Percentiles rank a stretch among this genome's conserved stretches.
phyloP scores from a whole-genome alignment of 2,888 invertebrate genomes.

The Eupithecia vulgata region DNA sequence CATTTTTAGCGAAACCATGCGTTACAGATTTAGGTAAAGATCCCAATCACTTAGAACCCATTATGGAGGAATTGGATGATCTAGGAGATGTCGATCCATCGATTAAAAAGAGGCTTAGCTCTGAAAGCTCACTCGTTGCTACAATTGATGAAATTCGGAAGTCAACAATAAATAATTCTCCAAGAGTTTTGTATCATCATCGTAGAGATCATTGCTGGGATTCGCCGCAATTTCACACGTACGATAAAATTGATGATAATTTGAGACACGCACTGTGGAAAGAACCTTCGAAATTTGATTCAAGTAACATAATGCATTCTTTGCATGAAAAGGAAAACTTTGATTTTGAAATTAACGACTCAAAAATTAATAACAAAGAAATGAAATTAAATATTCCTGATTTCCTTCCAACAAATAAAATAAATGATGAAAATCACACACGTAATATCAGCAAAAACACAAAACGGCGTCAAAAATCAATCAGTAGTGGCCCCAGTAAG shows the following conservation, averaged over 20 bases:
- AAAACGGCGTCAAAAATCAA: constrained; percentile 61
- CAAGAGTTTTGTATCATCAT: constrained; percentile 82
- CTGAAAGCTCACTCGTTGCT: constrained; percentile 85
- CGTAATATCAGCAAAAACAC: constrained; percentile 58
- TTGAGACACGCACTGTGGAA: constrained; percentile 78
- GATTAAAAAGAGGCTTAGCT: constrained; percentile 74
- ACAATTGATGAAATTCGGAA: constrained; percentile 86
- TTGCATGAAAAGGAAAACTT: constrained; percentile 74
- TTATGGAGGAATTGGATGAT: constrained; percentile 84
- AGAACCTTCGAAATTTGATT: constrained; percentile 75
- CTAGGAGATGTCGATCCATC: constrained; percentile 73
- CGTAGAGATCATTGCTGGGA: constrained; percentile 81
- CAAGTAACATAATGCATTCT: constrained; percentile 75
- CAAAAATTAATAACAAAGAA: constrained; percentile 67
- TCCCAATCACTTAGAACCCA: constrained; percentile 81
- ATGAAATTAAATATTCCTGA: constrained; percentile 42
- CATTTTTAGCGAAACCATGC: constrained; percentile 84
- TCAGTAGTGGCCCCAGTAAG: constrained; percentile 51
- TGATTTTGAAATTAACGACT: constrained; percentile 45
- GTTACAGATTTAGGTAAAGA: constrained; percentile 80
- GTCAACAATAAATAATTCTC: constrained; percentile 83
- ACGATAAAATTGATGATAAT: constrained; percentile 66
- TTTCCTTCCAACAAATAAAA: constrained; percentile 13
- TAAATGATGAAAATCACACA: constrained; percentile 44
- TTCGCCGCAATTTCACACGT: constrained; percentile 66